Conservation (phyloP, 2,113 vertebrate genomes). For the Choloepus hoffmanni region DNA sequence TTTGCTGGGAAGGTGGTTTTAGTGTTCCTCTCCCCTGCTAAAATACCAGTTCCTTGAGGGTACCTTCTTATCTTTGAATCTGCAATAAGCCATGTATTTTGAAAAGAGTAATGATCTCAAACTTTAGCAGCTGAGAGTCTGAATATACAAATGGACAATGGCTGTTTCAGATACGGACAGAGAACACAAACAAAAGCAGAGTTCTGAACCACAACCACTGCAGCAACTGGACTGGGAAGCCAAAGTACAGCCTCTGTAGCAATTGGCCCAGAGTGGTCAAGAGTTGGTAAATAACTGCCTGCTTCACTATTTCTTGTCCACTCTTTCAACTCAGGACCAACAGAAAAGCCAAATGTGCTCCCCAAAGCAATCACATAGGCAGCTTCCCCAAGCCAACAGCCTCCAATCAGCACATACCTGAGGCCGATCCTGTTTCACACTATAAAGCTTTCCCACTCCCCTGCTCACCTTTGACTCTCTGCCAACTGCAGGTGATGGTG, state of each 20-base stretch:
- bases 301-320: neutral
- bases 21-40: neutral
- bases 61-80: neutral
- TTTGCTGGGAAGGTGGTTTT: neutral
- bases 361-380: neutral
- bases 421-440: neutral
- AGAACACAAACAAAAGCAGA: neutral
- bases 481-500: neutral
- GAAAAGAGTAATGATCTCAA: neutral
- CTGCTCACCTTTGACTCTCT: neutral
- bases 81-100: neutral
- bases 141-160: neutral
- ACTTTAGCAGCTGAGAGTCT: neutral
- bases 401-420: too few relatives aligned
- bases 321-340: neutral
- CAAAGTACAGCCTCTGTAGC: neutral
- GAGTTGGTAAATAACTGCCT: neutral
- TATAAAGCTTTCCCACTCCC: neutral
- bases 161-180: too few relatives aligned
- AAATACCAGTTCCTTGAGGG: neutral
- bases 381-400: neutral
- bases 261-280: neutral
- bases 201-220: neutral
- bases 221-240: neutral
- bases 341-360: constrained; percentile 5